Percentiles rank a stretch among this genome's conserved stretches.
Conservation (phyloP, 2,888 invertebrate species). For the Spodoptera picta region DNA sequence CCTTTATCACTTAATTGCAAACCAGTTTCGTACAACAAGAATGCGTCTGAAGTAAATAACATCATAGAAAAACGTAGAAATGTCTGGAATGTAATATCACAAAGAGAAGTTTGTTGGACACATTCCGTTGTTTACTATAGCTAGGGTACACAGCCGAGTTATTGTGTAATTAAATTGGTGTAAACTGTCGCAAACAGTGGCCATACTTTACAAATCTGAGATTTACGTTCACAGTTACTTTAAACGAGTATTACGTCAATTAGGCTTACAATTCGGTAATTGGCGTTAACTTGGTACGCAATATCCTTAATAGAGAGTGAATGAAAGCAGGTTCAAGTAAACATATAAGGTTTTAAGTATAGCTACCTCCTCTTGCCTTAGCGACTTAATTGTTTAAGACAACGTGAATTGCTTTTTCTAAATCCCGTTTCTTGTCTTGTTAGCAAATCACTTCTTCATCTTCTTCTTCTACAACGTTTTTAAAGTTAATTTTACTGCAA, state of each 20-base stretch:
- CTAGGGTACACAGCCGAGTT: conserved; percentile 8
- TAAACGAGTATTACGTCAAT: neutral
- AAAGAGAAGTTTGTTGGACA: conserved; percentile 11
- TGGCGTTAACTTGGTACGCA: neutral
- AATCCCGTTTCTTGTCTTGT: no score
- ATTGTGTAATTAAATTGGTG: conserved; percentile 18
- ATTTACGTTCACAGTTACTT: conserved; percentile 1
- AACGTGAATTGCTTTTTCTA: no score
- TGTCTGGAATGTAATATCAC: conserved; percentile 22
- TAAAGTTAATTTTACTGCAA: no score
- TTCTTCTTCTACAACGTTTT: no score
- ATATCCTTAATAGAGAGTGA: no score
- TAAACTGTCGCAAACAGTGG: conserved; percentile 9
- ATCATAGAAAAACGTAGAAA: conserved; percentile 10
- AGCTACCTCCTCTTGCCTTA: no score
- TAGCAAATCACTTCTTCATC: no score
- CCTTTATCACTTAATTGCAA: conserved; percentile 6
- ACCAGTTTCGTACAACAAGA: conserved; percentile 14
- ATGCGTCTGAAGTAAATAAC: conserved; percentile 29
- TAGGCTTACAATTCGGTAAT: neutral
- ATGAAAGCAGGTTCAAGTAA: no score
- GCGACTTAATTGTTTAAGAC: no score
- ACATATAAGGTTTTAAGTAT: no score
- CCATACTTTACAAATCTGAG: neutral
- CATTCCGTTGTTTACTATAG: conserved; percentile 12